phyloP scores from a whole-genome alignment of 1,140 invertebrate genomes.

The Brachystomella parvula region DNA sequence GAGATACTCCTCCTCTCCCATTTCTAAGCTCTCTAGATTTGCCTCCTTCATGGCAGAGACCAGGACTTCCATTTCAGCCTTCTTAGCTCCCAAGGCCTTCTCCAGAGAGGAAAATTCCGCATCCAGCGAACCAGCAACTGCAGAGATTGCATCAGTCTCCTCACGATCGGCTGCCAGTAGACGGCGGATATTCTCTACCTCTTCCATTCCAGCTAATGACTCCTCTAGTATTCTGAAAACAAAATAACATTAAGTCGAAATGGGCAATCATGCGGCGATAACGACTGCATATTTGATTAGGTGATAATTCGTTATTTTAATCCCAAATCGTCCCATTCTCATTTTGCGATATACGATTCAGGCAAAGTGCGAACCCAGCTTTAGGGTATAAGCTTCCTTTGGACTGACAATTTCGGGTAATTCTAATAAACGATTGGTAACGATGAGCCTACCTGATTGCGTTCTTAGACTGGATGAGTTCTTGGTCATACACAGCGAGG shows the following conservation, averaged over 20 bases:
- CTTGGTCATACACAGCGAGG: conserved; percentile 76
- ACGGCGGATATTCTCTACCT: conserved; percentile 70
- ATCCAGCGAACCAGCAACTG: conserved; percentile 70
- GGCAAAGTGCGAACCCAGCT: no score
- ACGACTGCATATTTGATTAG: no score
- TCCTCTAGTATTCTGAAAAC: conserved; percentile 13
- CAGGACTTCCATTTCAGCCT: conserved; percentile 71
- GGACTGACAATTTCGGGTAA: no score
- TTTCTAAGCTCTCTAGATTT: conserved; percentile 60
- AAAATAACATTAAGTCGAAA: no score
- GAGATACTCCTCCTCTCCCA: conserved; percentile 51
- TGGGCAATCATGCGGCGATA: no score
- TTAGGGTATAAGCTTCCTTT: no score
- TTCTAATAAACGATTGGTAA: conserved; percentile 27
- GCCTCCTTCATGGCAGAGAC: conserved; percentile 85
- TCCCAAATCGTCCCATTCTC: no score
- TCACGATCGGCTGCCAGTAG: conserved; percentile 74
- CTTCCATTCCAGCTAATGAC: conserved; percentile 46
- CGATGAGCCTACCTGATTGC: conserved; percentile 71
- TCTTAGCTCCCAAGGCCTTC: conserved; percentile 46
- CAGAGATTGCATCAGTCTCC: conserved; percentile 66
- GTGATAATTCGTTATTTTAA: no score
- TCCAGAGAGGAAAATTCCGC: conserved; percentile 52
- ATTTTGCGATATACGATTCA: no score
- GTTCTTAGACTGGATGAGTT: conserved; percentile 81